Evolutionary conservation across 2,888 invertebrate species (phyloP).

Genomic region (Tachystola acroxantha): DNA sequence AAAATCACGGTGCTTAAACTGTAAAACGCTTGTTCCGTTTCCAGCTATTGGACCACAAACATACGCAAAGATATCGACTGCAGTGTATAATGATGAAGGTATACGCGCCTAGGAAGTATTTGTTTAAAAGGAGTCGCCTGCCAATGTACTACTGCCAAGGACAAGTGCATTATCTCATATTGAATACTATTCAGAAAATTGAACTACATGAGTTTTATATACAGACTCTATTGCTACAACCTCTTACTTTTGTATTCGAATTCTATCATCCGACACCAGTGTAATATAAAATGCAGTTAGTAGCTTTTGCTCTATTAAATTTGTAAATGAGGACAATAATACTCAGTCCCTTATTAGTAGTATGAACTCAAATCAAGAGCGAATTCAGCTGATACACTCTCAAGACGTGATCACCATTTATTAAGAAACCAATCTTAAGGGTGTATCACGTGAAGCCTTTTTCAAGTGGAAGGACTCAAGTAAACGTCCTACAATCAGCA

Average conservation of each 20-base stretch:
- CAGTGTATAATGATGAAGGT: constrained; percentile 46
- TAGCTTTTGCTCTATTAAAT: too few species aligned
- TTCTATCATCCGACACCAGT: constrained; percentile 40
- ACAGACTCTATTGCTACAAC: constrained; percentile 23
- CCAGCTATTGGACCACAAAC: constrained; percentile 37
- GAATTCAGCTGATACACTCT: too few species aligned
- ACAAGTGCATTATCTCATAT: constrained; percentile 23
- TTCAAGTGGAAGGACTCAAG: too few species aligned
- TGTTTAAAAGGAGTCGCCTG: constrained; percentile 36
- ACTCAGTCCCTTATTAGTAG: too few species aligned
- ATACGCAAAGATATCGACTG: constrained; percentile 25
- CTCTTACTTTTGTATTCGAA: constrained; percentile 34
- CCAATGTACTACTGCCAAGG: constrained; percentile 59
- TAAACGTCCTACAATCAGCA: too few species aligned
- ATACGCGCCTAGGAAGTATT: constrained; percentile 29
- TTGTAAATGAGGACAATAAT: too few species aligned
- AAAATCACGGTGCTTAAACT: too few species aligned
- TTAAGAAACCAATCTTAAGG: too few species aligned
- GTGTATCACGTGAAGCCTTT: too few species aligned
- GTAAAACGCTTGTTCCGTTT: constrained; percentile 14
- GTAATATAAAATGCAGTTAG: too few species aligned
- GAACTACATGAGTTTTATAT: constrained; percentile 54
- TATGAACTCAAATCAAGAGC: too few species aligned
- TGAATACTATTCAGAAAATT: constrained; percentile 31
- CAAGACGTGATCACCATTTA: too few species aligned